phyloP scores from a whole-genome alignment of 1,140 invertebrate genomes.

The Dufourea novaeangliae region DNA sequence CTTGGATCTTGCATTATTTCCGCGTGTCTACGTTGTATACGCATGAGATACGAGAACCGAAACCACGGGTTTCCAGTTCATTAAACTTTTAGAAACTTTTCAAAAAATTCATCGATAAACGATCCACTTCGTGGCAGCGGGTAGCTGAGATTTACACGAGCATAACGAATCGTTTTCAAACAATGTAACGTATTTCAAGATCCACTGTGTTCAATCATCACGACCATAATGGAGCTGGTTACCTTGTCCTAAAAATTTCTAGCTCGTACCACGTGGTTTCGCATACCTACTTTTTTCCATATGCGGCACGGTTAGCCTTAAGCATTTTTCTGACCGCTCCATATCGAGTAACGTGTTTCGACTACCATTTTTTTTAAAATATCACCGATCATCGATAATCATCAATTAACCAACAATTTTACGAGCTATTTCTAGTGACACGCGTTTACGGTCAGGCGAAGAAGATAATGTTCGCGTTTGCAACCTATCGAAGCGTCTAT shows the following conservation, averaged over 20 bases:
- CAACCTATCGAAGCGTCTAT: too few relatives aligned
- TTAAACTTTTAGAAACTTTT: not conserved
- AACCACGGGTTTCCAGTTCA: not conserved
- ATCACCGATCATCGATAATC: not conserved
- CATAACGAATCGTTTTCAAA: too few relatives aligned
- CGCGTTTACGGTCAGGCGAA: not conserved
- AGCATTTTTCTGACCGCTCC: slow-evolving; percentile 1
- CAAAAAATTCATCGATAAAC: not conserved
- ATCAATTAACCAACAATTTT: not conserved
- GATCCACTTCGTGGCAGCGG: too few relatives aligned
- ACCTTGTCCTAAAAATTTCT: slow-evolving; percentile 36
- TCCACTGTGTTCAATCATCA: slow-evolving; percentile 3
- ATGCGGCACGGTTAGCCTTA: slow-evolving; percentile 22
- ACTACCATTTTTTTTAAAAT: not conserved
- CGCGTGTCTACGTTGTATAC: too few relatives aligned
- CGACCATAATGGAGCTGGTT: not conserved
- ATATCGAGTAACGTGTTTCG: not conserved
- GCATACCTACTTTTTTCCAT: slow-evolving; percentile 6
- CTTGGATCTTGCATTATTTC: too few relatives aligned
- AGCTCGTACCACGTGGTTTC: not conserved
- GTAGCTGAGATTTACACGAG: not conserved
- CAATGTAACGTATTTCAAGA: too few relatives aligned
- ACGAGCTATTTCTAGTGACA: not conserved
- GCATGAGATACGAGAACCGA: too few relatives aligned
- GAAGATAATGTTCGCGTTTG: not conserved